Evolutionary conservation across 2,113 vertebrate genomes (phyloP).

Genomic region (Cochlearius cochlearius): DNA sequence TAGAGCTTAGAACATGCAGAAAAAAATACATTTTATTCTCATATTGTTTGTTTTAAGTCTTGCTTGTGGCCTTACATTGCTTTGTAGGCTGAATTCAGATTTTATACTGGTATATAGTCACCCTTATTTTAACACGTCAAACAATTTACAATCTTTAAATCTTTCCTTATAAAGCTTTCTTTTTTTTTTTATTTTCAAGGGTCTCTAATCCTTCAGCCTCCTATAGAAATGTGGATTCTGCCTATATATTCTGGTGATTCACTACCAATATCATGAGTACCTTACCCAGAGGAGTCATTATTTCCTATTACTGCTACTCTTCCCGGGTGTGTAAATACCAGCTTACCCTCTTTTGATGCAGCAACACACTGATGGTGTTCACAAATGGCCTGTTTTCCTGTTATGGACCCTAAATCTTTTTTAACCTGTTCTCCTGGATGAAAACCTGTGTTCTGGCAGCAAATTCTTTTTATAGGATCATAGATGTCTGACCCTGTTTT

Average conservation of each 20-base stretch:
- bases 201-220: not conserved
- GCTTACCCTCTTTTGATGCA: not conserved
- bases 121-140: not conserved
- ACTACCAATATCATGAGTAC: not conserved
- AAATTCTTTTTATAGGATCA: not conserved
- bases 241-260: not conserved
- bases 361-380: not conserved
- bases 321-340: not conserved
- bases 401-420: not conserved
- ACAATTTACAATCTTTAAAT: not conserved
- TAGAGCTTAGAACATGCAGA: not conserved
- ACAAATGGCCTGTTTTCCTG: not conserved
- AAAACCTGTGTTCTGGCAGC: not conserved
- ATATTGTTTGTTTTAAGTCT: not conserved
- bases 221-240: not conserved
- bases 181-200: not conserved
- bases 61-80: not conserved
- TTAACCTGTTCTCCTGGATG: not conserved
- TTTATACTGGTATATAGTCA: not conserved
- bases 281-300: not conserved
- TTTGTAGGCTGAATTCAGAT: not conserved
- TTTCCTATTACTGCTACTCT: not conserved
- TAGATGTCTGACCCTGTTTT: not conserved
- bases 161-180: not conserved
- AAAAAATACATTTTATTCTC: not conserved